A percentile compares a stretch with the other conserved stretches of the same genome.
Evolutionary conservation across 2,888 invertebrate species (phyloP).

Genomic region (Platyscelio sp.): DNA sequence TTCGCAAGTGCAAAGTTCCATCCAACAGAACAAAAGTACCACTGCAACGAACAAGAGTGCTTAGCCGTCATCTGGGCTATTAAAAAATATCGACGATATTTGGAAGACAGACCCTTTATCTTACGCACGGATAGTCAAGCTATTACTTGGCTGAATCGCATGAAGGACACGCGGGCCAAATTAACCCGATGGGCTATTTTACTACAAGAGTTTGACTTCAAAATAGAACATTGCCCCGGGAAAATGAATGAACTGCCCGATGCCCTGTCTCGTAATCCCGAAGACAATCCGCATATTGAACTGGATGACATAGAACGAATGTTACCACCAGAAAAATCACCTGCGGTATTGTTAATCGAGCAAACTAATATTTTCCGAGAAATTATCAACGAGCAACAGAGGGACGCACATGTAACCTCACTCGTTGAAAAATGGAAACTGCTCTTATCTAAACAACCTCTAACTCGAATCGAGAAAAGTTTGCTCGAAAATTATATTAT

Average conservation of each 20-base stretch:
- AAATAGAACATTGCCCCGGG: constrained; percentile 32
- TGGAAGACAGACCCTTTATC: constrained; percentile 66
- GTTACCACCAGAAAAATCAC: too few species aligned
- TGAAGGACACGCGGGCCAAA: constrained; percentile 65
- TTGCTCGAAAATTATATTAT: background rate
- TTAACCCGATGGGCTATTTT: constrained; percentile 67
- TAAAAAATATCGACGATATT: constrained; percentile 53
- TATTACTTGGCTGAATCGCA: constrained; percentile 63
- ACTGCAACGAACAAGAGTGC: constrained; percentile 65
- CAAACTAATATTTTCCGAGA: background rate
- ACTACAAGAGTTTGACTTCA: constrained; percentile 63
- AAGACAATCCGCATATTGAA: too few species aligned
- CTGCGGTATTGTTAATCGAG: constrained; percentile 12
- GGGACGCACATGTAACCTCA: background rate
- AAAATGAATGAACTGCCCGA: too few species aligned
- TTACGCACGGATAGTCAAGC: constrained; percentile 69
- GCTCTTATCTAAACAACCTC: background rate
- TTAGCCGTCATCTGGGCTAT: constrained; percentile 47
- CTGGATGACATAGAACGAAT: too few species aligned
- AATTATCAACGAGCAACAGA: background rate
- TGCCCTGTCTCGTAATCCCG: too few species aligned
- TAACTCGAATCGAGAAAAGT: too few species aligned
- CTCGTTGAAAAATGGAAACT: background rate
- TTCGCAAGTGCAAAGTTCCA: constrained; percentile 39
- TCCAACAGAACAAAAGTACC: too few species aligned